Evolutionary conservation across 1,140 invertebrate species (phyloP).

Genomic region (Bombus picipes): DNA sequence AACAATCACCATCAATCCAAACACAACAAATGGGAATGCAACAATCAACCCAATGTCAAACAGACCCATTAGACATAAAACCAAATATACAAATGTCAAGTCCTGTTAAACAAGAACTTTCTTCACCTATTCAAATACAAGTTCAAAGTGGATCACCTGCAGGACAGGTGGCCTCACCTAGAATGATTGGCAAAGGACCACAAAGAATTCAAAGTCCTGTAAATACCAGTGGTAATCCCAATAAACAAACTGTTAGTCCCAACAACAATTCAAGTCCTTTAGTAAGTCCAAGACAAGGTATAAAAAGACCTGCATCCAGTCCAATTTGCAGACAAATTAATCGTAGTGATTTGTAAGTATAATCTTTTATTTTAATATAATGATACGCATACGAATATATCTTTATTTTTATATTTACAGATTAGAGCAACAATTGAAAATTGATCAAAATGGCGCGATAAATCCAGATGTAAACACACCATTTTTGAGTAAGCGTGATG

Average conservation of each 20-base stretch:
- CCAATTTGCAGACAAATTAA: constrained; percentile 78
- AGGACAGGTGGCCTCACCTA: constrained; percentile 75
- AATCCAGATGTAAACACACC: constrained; percentile 91
- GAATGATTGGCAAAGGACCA: constrained; percentile 68
- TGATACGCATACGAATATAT: neutral
- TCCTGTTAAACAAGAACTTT: constrained; percentile 77
- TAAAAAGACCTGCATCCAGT: constrained; percentile 78
- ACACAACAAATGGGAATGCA: constrained; percentile 64
- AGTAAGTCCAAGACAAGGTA: constrained; percentile 74
- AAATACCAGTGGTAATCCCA: constrained; percentile 54
- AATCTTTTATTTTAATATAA: neutral
- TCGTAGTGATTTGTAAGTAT: constrained; percentile 78
- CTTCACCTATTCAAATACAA: constrained; percentile 75
- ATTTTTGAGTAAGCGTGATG: constrained; percentile 89
- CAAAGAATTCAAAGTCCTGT: constrained; percentile 74
- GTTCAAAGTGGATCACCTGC: constrained; percentile 71
- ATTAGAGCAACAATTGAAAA: constrained; percentile 89
- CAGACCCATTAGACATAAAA: constrained; percentile 76
- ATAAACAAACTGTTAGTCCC: constrained; percentile 73
- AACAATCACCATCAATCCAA: constrained; percentile 64
- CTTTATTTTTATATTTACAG: constrained; percentile 73
- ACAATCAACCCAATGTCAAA: constrained; percentile 79
- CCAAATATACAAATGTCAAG: constrained; percentile 70
- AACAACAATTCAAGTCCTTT: constrained; percentile 60
- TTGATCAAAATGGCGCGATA: constrained; percentile 90